Base-by-base conservation (phyloP, 53 echinoderm and acorn worm species). In the Zoroaster sp. region DNA sequence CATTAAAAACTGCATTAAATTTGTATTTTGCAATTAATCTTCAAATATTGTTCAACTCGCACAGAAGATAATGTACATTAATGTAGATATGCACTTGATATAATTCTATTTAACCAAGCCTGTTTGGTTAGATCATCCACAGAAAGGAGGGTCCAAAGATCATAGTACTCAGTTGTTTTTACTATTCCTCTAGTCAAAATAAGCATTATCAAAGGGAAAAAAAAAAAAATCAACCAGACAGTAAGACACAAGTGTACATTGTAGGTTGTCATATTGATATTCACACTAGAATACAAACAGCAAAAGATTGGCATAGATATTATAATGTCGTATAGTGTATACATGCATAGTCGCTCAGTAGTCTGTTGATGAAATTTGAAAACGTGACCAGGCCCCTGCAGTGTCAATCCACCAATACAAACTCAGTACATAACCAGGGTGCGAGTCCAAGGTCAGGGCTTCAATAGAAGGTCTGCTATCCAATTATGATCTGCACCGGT, bases 381-480 rank as follows among this genome's bases (percentile, higher is more conserved):
- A 81, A 81, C 35, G 15, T 11, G 41, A 66, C n/a, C 66, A 20
- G 35, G 45, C 8, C 30, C 80, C 80, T 67, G 17, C 31, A 81
- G 66, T 36, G 66, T 39, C 34, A 41, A 31, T 67, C 81, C 54
- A 43, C 34, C 81, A 66, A 65, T 42, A 28, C 37, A 39, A 80
- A 81, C 30, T 49, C 25, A 47, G 49, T 14, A 31, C 12, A 34
- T 35, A 71, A 46, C 70, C 51, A 52, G 71, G 85, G 47, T 85
- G 85, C 70, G n/a, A 66, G 85, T 31, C 85, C 85, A 85, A 85
- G 85, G 71, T 85, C 71, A 70, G 42, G 44, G 13, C 85, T 71
- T 69, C 83, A 81, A 81, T 35, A 85, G 35, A 85, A 85, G 69
- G 85, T 85, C 46, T 69, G 72, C 85, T 66, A 38, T 85, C 71